phyloP scores from a whole-genome alignment of 2,888 invertebrate species.

The Oscheius myriophilus region DNA sequence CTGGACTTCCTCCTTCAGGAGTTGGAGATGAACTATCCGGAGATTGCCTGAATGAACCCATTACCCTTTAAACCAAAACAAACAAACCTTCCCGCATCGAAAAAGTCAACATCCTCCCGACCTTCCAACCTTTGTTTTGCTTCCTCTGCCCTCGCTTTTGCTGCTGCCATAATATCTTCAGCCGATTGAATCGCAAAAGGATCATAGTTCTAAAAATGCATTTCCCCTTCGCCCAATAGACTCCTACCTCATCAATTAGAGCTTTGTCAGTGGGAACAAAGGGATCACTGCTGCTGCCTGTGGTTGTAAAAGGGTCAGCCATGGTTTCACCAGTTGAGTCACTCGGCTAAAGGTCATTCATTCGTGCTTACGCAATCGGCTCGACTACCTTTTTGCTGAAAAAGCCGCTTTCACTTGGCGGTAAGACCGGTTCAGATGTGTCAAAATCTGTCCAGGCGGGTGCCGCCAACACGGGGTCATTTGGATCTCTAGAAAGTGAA shows the following conservation, averaged over 20 bases:
- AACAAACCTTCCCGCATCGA: constrained; percentile 32
- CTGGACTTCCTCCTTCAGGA: constrained; percentile 67
- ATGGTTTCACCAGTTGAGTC: constrained; percentile 24
- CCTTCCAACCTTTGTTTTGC: constrained; percentile 39
- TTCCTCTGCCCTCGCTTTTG: constrained; percentile 64
- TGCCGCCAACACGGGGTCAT: constrained; percentile 34
- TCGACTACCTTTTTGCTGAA: constrained; percentile 49
- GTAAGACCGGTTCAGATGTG: constrained; percentile 56
- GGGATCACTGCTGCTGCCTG: constrained; percentile 43
- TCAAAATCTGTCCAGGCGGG: constrained; percentile 62
- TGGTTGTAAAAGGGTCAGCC: constrained; percentile 41
- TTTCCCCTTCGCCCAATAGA: background rate
- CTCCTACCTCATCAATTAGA: constrained; percentile 54
- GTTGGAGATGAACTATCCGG: constrained; percentile 66
- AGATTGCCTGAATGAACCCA: constrained; percentile 34
- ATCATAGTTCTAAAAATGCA: constrained; percentile 59
- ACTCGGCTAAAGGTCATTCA: background rate
- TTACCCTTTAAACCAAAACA: background rate
- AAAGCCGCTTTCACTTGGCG: constrained; percentile 67
- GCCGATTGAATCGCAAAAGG: constrained; percentile 69
- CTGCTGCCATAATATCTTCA: constrained; percentile 70
- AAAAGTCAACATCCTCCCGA: constrained; percentile 58
- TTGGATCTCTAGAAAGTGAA: constrained; percentile 19
- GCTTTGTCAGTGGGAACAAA: constrained; percentile 59
- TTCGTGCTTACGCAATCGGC: background rate